These are phyloP conservation scores for Apus apus DNA, from an alignment of 2,113 vertebrate genomes.

Conservation along the genomic window DNA sequence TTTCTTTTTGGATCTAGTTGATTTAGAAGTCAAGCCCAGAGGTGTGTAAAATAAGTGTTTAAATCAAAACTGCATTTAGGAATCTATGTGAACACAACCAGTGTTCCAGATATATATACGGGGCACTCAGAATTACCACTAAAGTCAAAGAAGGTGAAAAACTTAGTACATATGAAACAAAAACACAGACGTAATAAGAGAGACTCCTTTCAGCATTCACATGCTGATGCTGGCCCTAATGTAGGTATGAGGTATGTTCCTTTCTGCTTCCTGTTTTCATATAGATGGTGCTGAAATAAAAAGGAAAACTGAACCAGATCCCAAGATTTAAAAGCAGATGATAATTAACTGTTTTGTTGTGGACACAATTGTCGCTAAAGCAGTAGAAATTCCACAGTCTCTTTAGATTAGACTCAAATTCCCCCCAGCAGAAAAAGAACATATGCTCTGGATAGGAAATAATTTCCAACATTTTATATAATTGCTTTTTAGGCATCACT, in stretches of 20 bases:
- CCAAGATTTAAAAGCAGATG: not conserved
- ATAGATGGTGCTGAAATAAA: not conserved
- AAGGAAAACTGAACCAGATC: not conserved
- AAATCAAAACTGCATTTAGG: not conserved
- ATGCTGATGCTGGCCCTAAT: not conserved
- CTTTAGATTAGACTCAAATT: not conserved
- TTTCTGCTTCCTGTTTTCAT: not conserved
- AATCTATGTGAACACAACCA: not conserved
- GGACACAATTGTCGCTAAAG: not conserved
- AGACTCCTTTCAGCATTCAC: not conserved
- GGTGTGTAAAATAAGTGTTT: not conserved
- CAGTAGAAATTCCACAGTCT: not conserved
- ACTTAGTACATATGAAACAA: not conserved
- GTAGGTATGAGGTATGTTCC: not conserved
- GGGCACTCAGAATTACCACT: not conserved
- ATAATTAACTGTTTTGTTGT: not conserved
- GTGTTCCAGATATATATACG: not conserved
- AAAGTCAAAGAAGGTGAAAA: not conserved
- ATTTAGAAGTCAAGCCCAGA: not conserved
- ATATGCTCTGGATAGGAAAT: not conserved
- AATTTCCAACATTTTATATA: not conserved
- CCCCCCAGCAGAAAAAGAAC: not conserved
- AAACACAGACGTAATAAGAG: not conserved
- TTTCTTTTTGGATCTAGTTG: not conserved
- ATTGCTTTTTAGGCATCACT: not conserved